phyloP scores from a whole-genome alignment of 2,797 vertebrate species.

The Apogon hyalosoma region DNA sequence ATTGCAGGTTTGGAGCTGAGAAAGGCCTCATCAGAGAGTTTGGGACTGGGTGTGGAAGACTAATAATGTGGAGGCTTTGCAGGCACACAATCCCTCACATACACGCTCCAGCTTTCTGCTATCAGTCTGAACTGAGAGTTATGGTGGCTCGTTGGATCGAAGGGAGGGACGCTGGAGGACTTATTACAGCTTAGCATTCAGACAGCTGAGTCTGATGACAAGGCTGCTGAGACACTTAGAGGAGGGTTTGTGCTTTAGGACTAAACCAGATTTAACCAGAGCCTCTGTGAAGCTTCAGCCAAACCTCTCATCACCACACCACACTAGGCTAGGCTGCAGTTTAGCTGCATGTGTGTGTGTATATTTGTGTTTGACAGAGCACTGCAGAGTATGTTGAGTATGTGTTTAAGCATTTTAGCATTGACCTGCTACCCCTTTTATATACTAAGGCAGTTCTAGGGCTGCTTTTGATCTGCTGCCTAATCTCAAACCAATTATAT shows the following conservation, averaged over 20 bases:
- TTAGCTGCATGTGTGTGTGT: conserved; percentile 14
- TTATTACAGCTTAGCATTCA: conserved; percentile 32
- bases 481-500: no score
- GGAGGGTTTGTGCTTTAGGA: conserved; percentile 23
- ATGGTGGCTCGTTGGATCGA: conserved; percentile 7
- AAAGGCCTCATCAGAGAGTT: conserved; percentile 26
- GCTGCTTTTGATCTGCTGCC: no score
- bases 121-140: conserved; percentile 23
- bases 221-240: conserved; percentile 42
- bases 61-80: conserved; percentile 36
- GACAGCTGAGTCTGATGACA: conserved; percentile 45
- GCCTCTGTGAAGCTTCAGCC: conserved; percentile 42
- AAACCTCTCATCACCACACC: conserved; percentile 56
- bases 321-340: conserved; percentile 33
- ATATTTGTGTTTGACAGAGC: conserved; percentile 22
- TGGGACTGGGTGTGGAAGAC: conserved; percentile 42
- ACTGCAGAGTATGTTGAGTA: conserved; percentile 11
- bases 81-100: neutral
- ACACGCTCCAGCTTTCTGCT: conserved; percentile 16
- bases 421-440: neutral
- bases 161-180: conserved; percentile 27
- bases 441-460: no score
- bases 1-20: conserved; percentile 34
- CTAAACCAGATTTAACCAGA: conserved; percentile 58
- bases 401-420: conserved; percentile 21